A percentile compares a stretch with the other conserved stretches of the same genome.
Conservation (phyloP, 2,888 invertebrate species). For the Oscheius myriophilus region DNA sequence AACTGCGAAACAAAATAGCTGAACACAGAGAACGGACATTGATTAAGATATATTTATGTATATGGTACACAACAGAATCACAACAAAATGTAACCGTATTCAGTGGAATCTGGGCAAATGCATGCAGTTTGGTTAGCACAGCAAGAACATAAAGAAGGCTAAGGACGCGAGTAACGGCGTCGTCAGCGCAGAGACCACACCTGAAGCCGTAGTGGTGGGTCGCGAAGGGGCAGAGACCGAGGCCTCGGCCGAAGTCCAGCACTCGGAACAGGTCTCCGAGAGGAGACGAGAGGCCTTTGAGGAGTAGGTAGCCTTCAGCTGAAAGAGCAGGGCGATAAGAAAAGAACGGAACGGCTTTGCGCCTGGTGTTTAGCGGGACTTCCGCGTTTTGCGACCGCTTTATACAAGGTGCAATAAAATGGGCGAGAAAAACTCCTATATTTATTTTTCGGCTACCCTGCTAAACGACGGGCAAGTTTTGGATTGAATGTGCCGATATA, state of each 20-base stretch:
- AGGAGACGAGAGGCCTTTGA: slow-evolving; percentile 56
- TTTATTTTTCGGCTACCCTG: too few relatives aligned
- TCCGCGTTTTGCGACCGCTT: too few relatives aligned
- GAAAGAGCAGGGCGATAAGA: slow-evolving; percentile 23
- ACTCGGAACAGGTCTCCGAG: slow-evolving; percentile 64
- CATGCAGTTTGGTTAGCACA: neutral
- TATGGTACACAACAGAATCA: neutral
- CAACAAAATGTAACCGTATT: slow-evolving; percentile 22
- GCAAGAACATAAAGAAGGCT: slow-evolving; percentile 3
- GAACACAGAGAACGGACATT: too few relatives aligned
- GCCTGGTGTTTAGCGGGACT: too few relatives aligned
- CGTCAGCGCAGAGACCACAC: neutral
- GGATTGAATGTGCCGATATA: too few relatives aligned
- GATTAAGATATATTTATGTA: neutral
- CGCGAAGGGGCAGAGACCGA: slow-evolving; percentile 19
- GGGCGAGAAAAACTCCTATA: too few relatives aligned
- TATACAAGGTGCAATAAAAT: too few relatives aligned
- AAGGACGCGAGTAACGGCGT: neutral
- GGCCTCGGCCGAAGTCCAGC: slow-evolving; percentile 47
- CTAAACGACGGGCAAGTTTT: too few relatives aligned
- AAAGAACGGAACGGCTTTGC: neutral
- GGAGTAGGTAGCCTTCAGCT: slow-evolving; percentile 64
- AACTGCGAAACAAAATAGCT: too few relatives aligned
- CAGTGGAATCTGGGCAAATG: slow-evolving; percentile 16
- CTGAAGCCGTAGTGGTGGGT: slow-evolving; percentile 11